phyloP scores from a whole-genome alignment of 1,140 invertebrate genomes.

The Streblospio benedicti region DNA sequence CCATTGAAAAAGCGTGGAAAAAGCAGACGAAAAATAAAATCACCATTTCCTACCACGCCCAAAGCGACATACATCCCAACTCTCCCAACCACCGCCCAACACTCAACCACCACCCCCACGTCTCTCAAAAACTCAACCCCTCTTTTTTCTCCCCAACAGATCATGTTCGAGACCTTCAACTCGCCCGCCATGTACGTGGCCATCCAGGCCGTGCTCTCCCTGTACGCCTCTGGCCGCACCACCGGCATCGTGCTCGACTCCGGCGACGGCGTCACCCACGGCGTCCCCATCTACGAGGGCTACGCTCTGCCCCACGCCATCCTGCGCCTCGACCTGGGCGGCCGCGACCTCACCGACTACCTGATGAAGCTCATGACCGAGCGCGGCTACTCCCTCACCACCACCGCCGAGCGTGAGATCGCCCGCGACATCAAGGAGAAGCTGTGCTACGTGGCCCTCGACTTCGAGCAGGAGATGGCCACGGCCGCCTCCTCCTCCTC shows the following conservation, averaged over 20 bases:
- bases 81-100: conserved; percentile 82
- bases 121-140: conserved; percentile 66
- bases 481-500: conserved; percentile 82
- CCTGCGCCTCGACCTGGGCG: conserved; percentile 78
- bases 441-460: conserved; percentile 42
- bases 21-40: too few species aligned
- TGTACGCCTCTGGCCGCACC: conserved; percentile 83
- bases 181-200: too few species aligned
- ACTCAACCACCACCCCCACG: conserved; percentile 65
- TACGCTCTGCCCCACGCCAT: too few species aligned
- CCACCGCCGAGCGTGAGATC: conserved; percentile 73
- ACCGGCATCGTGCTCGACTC: conserved; percentile 83
- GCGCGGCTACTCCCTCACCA: conserved; percentile 36
- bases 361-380: conserved; percentile 29
- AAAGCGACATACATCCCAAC: too few species aligned
- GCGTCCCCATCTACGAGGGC: too few species aligned
- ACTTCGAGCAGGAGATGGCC: conserved; percentile 81
- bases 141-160: conserved; percentile 51
- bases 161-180: conserved; percentile 85
- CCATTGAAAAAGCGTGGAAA: too few species aligned
- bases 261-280: too few species aligned
- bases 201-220: too few species aligned
- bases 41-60: too few species aligned
- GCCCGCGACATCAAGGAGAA: conserved; percentile 75
- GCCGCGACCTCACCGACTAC: conserved; percentile 87